These are phyloP conservation scores for Euura saliciscinereae DNA, from an alignment of 1,140 invertebrate species.

Conservation along the genomic window DNA sequence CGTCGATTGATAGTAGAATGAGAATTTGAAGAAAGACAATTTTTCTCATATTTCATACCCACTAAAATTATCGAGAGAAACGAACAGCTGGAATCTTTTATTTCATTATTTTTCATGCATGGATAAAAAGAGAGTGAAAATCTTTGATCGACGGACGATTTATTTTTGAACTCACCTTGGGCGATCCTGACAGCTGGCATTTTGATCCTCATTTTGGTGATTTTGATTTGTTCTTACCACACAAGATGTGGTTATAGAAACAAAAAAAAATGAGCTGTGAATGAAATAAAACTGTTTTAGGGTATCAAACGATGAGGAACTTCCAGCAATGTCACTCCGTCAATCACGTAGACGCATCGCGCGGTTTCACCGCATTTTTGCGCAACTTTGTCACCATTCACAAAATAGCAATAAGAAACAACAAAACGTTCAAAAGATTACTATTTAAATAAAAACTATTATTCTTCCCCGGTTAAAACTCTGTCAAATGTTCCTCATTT, in stretches of 20 bases:
- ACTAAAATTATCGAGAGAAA: no score
- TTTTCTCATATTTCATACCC: no score
- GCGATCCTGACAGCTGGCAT: constrained; percentile 93
- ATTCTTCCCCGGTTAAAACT: background rate
- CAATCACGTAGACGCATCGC: background rate
- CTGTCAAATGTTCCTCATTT: constrained; percentile 5
- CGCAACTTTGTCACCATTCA: constrained; percentile 5
- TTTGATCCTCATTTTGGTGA: constrained; percentile 91
- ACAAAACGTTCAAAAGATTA: background rate
- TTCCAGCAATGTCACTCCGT: no score
- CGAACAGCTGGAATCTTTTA: no score
- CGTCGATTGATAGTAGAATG: no score
- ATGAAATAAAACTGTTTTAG: no score
- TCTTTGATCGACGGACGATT: background rate
- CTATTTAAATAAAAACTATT: background rate
- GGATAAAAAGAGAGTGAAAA: no score
- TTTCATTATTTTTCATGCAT: no score
- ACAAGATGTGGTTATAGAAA: background rate
- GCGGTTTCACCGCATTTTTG: constrained; percentile 6
- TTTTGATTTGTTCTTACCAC: constrained; percentile 22
- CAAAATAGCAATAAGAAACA: background rate
- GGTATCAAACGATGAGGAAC: no score
- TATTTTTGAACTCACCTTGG: constrained; percentile 72
- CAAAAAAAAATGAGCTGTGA: background rate
- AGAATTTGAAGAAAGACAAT: no score